Base-by-base conservation (phyloP, 2,797 vertebrate genomes). In the Xenentodon cancila region DNA sequence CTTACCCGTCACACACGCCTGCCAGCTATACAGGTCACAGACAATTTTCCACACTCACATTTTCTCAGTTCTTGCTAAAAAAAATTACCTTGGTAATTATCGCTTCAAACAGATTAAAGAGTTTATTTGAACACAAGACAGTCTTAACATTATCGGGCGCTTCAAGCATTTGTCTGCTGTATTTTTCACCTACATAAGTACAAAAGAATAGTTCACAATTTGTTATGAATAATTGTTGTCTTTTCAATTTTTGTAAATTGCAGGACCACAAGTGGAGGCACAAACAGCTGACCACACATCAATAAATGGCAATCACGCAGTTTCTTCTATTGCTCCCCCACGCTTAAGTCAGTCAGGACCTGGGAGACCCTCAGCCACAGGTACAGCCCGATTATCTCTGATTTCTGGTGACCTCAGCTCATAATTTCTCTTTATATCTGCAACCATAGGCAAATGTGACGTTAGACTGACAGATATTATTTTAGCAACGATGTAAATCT, bases 21-120 rank as follows among this genome's bases (percentile, higher is more conserved):
- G 56, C 74, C 7, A 93, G 75, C 49, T 89, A 81, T 53, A 71
- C 93, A 93, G 95, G 95, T 96, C 20, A 30, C 4, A 50, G 13
- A 22, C 17, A 42, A 19, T 22, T 19, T 5, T 9, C n/a, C 13
- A 12, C 27, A 46, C 32, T 7, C 20, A 42, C 16, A 16, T 34
- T 21, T 15, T 22, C 3, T 37, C 18, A 20, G 17, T 52, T 59
- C 17, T 21, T 59, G 15, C 22, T 32, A 9, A 45, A 25, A 45
- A 25, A 17, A 21, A 17, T 42, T 56, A 9, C 18, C 43, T 25
- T 65, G 19, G 21, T 9, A 12, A 32, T 53, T 11, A n/a, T n/a
- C n/a, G n/a, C n/a, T n/a, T 32, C 30, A 32, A 32, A 32, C 30
- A 32, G 30, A 32, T 32, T 32, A 3, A 8, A 32, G 9, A 32